Percentiles rank a stretch among this genome's conserved stretches.
Conservation (phyloP, 2,113 vertebrate genomes). For the Ceyx melanurus region DNA sequence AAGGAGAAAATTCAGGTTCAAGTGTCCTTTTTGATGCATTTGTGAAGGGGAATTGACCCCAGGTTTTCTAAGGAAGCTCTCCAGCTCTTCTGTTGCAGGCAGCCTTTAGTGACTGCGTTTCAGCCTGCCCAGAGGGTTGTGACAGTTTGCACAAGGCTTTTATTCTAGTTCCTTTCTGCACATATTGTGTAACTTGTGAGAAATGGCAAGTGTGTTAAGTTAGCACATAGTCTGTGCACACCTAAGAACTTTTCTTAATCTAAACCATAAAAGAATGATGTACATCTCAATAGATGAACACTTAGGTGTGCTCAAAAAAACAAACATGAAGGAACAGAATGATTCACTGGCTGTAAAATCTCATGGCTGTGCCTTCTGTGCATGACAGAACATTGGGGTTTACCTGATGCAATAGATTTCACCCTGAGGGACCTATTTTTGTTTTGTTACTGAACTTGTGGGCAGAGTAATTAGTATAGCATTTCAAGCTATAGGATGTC, state of each 20-base stretch:
- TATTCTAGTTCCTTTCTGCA: neutral
- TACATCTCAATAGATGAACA: neutral
- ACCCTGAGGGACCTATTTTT: neutral
- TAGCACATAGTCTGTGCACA: accelerated
- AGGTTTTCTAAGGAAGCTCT: neutral
- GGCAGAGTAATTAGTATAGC: neutral
- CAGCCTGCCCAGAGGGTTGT: neutral
- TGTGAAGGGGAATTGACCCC: neutral
- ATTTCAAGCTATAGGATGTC: neutral
- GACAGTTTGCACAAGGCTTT: neutral
- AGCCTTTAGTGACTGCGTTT: neutral
- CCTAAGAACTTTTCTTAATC: neutral
- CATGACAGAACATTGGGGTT: neutral
- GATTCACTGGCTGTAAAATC: neutral
- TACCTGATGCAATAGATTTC: neutral
- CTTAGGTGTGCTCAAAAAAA: neutral
- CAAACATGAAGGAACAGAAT: neutral
- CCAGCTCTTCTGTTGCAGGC: neutral
- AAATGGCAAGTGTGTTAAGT: neutral
- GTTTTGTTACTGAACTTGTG: neutral
- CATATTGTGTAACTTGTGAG: too few relatives aligned
- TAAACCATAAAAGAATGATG: neutral
- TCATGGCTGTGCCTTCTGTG: accelerated
- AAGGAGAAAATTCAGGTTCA: neutral
- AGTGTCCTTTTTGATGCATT: neutral